phyloP scores from a whole-genome alignment of 2,113 vertebrate species.

The Pavo muticus region DNA sequence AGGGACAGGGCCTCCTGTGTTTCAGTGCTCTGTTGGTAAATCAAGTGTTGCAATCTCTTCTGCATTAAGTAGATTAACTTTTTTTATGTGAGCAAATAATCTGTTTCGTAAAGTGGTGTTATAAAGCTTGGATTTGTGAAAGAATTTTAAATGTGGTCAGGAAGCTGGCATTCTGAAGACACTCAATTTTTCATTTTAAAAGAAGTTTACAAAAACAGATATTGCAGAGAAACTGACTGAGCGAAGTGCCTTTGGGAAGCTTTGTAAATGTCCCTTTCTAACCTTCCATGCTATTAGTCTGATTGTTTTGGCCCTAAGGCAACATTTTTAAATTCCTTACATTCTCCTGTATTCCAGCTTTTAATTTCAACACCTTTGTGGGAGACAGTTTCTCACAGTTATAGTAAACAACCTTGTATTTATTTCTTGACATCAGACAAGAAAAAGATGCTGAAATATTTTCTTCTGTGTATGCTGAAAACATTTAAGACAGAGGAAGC shows the following conservation, averaged over 20 bases:
- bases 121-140: neutral
- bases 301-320: constrained; percentile 34
- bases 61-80: neutral
- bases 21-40: neutral
- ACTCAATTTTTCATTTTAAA: neutral
- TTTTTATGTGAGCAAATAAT: neutral
- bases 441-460: neutral
- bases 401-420: neutral
- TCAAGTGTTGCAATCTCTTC: neutral
- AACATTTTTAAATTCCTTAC: constrained; percentile 53
- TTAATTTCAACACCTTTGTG: constrained; percentile 37
- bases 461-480: neutral
- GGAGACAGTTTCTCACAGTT: neutral
- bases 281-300: neutral
- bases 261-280: constrained; percentile 1
- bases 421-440: constrained; percentile 3
- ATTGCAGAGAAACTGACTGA: neutral
- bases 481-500: neutral
- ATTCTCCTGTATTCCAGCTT: constrained; percentile 11
- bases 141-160: neutral
- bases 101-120: neutral
- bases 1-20: neutral
- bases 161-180: neutral
- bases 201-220: neutral
- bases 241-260: neutral